phyloP scores from a whole-genome alignment of 2,888 invertebrate genomes.

The Cataglyphis albicans region DNA sequence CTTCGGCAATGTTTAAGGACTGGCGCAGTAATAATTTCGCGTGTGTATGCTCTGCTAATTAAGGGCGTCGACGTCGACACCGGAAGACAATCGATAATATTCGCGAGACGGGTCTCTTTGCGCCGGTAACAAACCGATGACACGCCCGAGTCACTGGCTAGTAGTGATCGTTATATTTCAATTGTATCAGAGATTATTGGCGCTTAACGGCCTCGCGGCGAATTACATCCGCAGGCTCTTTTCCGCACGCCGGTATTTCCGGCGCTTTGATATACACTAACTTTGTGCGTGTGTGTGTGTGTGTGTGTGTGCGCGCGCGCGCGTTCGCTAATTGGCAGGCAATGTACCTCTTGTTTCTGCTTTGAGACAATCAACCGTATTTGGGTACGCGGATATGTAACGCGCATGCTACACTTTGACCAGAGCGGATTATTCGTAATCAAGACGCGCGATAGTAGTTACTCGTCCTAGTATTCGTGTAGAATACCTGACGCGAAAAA shows the following conservation, averaged over 20 bases:
- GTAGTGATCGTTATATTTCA: slow-evolving; percentile 19
- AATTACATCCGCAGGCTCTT: slow-evolving; percentile 13
- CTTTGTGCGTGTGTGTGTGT: not conserved
- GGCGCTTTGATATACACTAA: slow-evolving; percentile 33
- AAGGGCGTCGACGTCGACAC: slow-evolving; percentile 34
- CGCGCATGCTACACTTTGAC: slow-evolving; percentile 5
- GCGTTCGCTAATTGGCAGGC: not conserved
- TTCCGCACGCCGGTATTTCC: slow-evolving; percentile 23
- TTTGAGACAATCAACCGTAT: slow-evolving; percentile 38
- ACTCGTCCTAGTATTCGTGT: not conserved
- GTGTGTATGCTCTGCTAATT: slow-evolving; percentile 68
- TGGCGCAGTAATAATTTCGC: slow-evolving; percentile 66
- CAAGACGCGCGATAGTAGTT: not conserved
- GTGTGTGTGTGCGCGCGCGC: not conserved
- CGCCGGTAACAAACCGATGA: not conserved
- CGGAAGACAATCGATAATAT: slow-evolving; percentile 38
- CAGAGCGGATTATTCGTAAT: slow-evolving; percentile 1
- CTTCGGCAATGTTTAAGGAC: slow-evolving; percentile 46
- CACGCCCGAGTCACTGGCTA: not conserved
- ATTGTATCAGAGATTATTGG: slow-evolving; percentile 27
- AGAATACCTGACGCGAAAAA: not conserved
- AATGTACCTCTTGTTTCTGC: slow-evolving; percentile 11
- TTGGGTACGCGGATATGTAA: not conserved
- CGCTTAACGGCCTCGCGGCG: not conserved
- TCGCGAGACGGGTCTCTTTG: slow-evolving; percentile 1